A percentile compares a stretch with the other conserved stretches of the same genome.
These are phyloP conservation scores for Yasuhikotakia modesta DNA, from an alignment of 2,797 vertebrate genomes.

Conservation along the genomic window DNA sequence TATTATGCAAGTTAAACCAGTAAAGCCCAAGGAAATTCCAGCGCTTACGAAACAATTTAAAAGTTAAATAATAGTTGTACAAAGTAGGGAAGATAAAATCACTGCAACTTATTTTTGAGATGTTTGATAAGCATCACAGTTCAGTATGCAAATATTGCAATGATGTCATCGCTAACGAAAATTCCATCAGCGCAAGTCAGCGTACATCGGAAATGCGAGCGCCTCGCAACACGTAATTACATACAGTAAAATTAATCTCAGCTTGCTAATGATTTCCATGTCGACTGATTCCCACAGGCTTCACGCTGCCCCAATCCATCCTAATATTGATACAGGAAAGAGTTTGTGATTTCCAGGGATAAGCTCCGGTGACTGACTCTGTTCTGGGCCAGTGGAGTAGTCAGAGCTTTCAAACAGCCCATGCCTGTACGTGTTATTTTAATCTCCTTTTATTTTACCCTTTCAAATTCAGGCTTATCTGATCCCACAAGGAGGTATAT, in stretches of 20 bases:
- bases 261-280: conserved; percentile 44
- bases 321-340: conserved; percentile 46
- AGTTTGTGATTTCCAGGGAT: conserved; percentile 50
- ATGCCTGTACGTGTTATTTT: conserved; percentile 48
- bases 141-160: background rate
- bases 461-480: conserved; percentile 44
- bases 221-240: too few species aligned
- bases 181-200: background rate
- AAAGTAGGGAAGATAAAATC: too few species aligned
- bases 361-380: conserved; percentile 44
- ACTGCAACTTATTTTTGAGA: too few species aligned
- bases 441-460: conserved; percentile 55
- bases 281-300: background rate
- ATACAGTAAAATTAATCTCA: conserved; percentile 28
- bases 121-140: background rate
- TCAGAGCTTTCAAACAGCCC: conserved; percentile 32
- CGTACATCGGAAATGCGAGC: too few species aligned
- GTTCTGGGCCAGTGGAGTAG: conserved; percentile 44
- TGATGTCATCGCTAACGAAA: background rate
- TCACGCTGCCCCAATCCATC: conserved; percentile 23
- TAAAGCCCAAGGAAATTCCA: too few species aligned
- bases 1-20: too few species aligned
- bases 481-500: conserved; percentile 22
- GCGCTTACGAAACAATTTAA: too few species aligned
- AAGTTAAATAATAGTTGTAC: too few species aligned